Evolutionary conservation across 1,140 invertebrate species (phyloP), one percentile per base, ranked within the genome.

Genomic region (Drosophila truncata): DNA sequence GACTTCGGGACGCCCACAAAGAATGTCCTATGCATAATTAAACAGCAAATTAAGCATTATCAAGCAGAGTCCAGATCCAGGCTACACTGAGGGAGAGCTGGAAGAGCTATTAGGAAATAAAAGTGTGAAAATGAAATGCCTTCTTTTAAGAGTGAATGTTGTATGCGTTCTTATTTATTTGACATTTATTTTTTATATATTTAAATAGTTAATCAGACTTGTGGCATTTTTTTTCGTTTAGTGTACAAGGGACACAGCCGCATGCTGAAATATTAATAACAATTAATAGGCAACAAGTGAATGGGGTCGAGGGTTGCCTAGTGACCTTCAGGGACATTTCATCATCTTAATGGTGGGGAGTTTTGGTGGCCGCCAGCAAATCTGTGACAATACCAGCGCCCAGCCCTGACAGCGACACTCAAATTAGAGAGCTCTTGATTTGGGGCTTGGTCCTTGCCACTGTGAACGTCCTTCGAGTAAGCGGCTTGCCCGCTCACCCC

Each of bases 261-360:
- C 66, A 70, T 63, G 18, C 39, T 87, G 35, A 66, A 88, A 78
- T 88, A 84, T 88, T 88, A 87, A 88, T 87, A 78, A 55, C 81
- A 88, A 83, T 88, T 87, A 88, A 71, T 75, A 82, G 84, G 80
- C 84, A 88, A 87, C 84, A 87, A 87, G 83, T 87, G 71, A 62
- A 33, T 67, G 57, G 60, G 57, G 18, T 29, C 18, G 44, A 23
- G 27, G 39, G 75, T 37, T 47, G 58, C 64, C 57, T 44, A 61
- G 50, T 69, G 59, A 71, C 80, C 80, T 64, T 82, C 55, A 16
- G 72, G 84, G 83, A 65, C 84, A 84, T 88, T 87, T 87, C 84
- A 88, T 87, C 84, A 87, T 87, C 84, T 62, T 83, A 84, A 84
- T 83, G 80, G 66, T 20, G n/a, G 31, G 37, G 25, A 20, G 35